Evolutionary conservation across 2,888 invertebrate genomes (phyloP), one percentile per base, ranked within the genome.

Genomic region (Mythimna lalbum): DNA sequence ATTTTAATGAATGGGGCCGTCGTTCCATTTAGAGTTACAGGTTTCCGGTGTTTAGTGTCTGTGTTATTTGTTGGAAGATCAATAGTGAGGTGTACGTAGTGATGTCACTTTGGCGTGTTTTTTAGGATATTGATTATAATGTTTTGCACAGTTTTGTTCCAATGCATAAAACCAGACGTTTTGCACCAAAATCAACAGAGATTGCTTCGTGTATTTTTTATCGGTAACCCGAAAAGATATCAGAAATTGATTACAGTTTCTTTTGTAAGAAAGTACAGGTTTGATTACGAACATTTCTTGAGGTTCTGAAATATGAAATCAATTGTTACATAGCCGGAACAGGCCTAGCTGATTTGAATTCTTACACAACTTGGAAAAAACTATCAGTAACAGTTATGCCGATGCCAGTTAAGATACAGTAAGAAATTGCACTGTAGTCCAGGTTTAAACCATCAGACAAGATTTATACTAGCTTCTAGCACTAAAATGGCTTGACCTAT

Each of bases 61-160:
- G 80, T 81, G 78, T 79, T 80, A 73, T 74, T 78, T 84, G 80
- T 86, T 84, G 75, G 71, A 85, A 87, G 90, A 94, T 93, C 93
- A 91, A 92, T 93, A 92, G 88, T 84, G 82, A 76, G 80, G 80
- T 89, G 90, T 90, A 85, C 87, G 67, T 80, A 83, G 81, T 92
- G 92, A 93, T 92, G 92, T 93, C 92, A 93, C 82, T 81, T 73
- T 87, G 79, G 62, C 72, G 74, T 77, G 61, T 62, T 52, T 68
- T 73, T 56, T 47, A 39, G 56, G n/a, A 53, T 76, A 64, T 73
- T 64, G 61, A 69, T 78, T 77, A 49, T 63, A 63, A 55, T 3
- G 1, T 43, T 78, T 57, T 57, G 59, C 60, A 50, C 27, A 31
- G 52, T 39, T 70, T 59, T n/a, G 50, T 62, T 77, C 50, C 21